phyloP scores from a whole-genome alignment of 2,797 vertebrate species.

The Chromis chromis region DNA sequence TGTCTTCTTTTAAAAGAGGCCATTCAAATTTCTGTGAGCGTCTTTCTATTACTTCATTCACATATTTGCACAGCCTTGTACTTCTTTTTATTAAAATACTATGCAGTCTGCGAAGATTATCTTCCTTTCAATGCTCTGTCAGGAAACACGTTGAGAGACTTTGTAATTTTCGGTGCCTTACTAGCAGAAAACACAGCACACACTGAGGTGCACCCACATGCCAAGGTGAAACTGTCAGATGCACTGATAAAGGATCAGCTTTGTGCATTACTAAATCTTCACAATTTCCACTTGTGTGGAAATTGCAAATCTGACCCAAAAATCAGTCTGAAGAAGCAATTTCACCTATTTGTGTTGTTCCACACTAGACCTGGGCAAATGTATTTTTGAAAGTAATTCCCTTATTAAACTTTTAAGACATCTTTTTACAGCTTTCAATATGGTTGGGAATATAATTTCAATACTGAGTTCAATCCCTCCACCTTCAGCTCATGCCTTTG shows the following conservation, averaged over 20 bases:
- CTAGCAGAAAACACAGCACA: conserved; percentile 62
- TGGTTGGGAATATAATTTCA: conserved; percentile 10
- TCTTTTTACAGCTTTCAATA: conserved; percentile 13
- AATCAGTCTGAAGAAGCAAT: conserved; percentile 60
- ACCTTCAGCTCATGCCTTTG: conserved; percentile 72
- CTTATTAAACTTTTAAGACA: conserved; percentile 4
- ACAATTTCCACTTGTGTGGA: conserved; percentile 21
- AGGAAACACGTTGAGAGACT: conserved; percentile 8
- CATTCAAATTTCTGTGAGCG: background rate
- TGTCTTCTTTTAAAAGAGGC: background rate
- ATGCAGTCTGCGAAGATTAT: background rate
- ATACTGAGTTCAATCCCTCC: conserved; percentile 37
- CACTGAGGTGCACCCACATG: conserved; percentile 68
- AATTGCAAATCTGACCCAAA: conserved; percentile 59
- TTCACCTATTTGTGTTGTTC: conserved; percentile 61
- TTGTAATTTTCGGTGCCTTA: conserved; percentile 10
- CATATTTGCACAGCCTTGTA: background rate
- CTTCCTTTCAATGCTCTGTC: background rate
- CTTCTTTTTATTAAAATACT: background rate
- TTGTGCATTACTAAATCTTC: conserved; percentile 17
- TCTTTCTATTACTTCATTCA: conserved; percentile 4
- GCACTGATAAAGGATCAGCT: conserved; percentile 62
- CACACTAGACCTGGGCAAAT: conserved; percentile 79
- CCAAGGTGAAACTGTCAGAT: conserved; percentile 63
- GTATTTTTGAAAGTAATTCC: conserved; percentile 47